phyloP scores from a whole-genome alignment of 2,888 invertebrate genomes.

The Suillia variegata region DNA sequence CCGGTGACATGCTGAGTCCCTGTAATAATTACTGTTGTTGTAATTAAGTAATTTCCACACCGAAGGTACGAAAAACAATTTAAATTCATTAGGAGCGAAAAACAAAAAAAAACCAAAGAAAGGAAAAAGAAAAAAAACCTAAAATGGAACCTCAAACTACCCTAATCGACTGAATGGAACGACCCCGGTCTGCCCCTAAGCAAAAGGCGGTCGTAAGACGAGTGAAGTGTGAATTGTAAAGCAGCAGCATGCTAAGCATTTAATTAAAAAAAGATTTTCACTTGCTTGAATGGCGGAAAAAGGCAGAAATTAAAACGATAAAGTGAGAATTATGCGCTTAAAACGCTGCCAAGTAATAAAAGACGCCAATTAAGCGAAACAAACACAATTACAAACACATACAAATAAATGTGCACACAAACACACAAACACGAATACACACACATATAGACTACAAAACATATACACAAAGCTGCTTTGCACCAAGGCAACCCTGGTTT shows the following conservation, averaged over 20 bases:
- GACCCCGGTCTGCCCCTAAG: background rate
- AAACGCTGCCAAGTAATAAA: constrained; percentile 48
- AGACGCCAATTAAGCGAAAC: constrained; percentile 50
- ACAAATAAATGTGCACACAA: constrained; percentile 35
- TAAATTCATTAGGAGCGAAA: constrained; percentile 49
- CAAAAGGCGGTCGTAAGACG: background rate
- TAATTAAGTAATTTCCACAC: constrained; percentile 54
- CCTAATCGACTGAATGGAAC: background rate
- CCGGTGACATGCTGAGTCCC: constrained; percentile 35
- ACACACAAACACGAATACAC: constrained; percentile 35
- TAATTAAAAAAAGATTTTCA: constrained; percentile 49
- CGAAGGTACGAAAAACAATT: constrained; percentile 36
- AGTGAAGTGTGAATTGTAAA: constrained; percentile 20
- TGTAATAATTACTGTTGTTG: constrained; percentile 54
- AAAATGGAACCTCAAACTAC: constrained; percentile 51
- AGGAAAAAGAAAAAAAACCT: too few species aligned
- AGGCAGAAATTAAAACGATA: background rate
- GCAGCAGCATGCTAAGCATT: constrained; percentile 40
- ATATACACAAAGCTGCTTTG: too few species aligned
- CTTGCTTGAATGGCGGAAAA: constrained; percentile 18
- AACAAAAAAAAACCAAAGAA: too few species aligned
- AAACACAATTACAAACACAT: constrained; percentile 34
- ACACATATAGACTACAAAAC: too few species aligned
- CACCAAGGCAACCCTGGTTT: too few species aligned
- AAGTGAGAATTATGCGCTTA: constrained; percentile 38